phyloP scores from a whole-genome alignment of 2,113 vertebrate genomes.

The Thermophis baileyi region DNA sequence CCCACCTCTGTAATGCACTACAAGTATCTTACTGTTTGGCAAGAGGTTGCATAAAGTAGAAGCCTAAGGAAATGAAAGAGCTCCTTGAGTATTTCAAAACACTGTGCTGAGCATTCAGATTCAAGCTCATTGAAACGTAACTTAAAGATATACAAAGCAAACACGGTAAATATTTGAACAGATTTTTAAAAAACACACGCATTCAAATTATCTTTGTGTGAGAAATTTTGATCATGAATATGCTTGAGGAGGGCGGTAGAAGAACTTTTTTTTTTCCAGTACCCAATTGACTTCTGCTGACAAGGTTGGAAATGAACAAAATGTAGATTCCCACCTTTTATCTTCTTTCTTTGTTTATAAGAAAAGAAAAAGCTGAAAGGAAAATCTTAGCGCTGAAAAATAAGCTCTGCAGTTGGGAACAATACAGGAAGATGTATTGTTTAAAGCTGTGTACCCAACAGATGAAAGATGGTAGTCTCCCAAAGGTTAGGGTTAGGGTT shows the following conservation, averaged over 20 bases:
- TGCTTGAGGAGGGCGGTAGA: background rate
- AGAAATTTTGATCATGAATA: background rate
- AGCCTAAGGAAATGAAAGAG: background rate
- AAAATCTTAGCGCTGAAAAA: too few relatives aligned
- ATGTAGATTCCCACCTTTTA: too few relatives aligned
- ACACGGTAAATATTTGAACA: background rate
- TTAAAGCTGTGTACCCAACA: too few relatives aligned
- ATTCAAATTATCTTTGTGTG: background rate
- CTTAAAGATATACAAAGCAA: background rate
- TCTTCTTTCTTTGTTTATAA: too few relatives aligned
- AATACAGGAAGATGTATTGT: too few relatives aligned
- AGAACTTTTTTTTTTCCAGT: background rate
- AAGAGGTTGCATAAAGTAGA: background rate
- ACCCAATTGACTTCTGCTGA: background rate
- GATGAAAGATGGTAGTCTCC: too few relatives aligned
- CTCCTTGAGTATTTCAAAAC: background rate
- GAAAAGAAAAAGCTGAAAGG: too few relatives aligned
- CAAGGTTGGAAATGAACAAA: too few relatives aligned
- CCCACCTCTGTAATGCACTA: too few relatives aligned
- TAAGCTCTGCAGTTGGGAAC: too few relatives aligned
- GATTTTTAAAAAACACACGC: background rate
- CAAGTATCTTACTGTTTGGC: background rate
- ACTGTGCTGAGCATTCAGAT: background rate
- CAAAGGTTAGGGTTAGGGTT: too few relatives aligned
- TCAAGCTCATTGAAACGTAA: background rate